Evolutionary conservation across 2,888 invertebrate species (phyloP).

Genomic region (Athalia rosae): DNA sequence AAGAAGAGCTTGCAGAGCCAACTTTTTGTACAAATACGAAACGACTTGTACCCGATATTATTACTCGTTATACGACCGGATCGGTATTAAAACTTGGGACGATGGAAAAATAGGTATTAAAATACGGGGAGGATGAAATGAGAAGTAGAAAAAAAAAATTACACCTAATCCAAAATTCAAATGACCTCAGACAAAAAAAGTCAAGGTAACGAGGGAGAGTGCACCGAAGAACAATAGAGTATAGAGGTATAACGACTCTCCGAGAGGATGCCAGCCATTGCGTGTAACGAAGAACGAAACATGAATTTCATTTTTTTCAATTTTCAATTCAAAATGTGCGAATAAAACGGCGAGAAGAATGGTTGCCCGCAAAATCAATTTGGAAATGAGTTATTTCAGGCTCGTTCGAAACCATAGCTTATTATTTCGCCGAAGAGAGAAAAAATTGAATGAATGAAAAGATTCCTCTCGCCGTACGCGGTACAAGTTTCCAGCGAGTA

Average conservation of each 20-base stretch:
- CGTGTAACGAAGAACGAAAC: background rate
- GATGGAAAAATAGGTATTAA: background rate
- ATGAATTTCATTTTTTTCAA: background rate
- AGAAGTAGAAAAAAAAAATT: background rate
- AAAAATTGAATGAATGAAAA: too few species aligned
- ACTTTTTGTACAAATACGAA: constrained; percentile 23
- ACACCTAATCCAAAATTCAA: background rate
- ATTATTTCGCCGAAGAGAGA: too few species aligned
- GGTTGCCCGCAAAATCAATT: background rate
- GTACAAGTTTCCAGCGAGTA: too few species aligned
- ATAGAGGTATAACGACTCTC: too few species aligned
- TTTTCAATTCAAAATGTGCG: background rate
- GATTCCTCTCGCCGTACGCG: too few species aligned
- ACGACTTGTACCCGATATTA: background rate
- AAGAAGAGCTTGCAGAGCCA: background rate
- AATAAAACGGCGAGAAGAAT: background rate
- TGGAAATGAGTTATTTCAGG: too few species aligned
- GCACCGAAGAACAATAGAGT: too few species aligned
- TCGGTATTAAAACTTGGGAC: background rate
- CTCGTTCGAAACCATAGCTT: too few species aligned
- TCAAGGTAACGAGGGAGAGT: too few species aligned
- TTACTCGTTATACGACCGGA: background rate
- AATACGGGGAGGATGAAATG: background rate
- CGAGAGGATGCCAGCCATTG: background rate
- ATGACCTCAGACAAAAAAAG: too few species aligned